Evolutionary conservation across 2,113 vertebrate species (phyloP), one percentile per base, ranked within the genome.

Genomic region (Vombatus ursinus): DNA sequence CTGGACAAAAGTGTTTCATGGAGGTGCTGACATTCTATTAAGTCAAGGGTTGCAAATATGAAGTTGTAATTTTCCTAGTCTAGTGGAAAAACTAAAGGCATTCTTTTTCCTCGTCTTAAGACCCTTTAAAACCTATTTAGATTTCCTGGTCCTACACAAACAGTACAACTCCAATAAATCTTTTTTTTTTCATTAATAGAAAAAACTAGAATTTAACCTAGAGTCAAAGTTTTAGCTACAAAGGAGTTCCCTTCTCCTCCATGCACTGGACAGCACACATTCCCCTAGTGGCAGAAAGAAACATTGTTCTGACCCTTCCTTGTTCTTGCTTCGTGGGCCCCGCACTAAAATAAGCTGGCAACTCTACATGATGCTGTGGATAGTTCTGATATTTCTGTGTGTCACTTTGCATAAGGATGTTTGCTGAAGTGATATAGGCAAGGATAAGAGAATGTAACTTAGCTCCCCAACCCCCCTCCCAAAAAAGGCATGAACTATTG

Each of bases 101-200:
- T 25, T 95, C 47, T 96, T 97, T 96, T 97, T 95, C 91, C 94
- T 96, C 57, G 96, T n/a, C 95, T 97, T 94, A 94, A 96, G 97
- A 97, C 96, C 97, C 98, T 98, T 84, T 44, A 98, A 98, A 96
- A 96, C 92, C 26, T 98, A 94, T 98, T 98, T 98, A 94, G 84
- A 61, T 97, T 98, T 98, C 97, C 98, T 97, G 91, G 96, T 98
- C 97, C 94, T 97, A 3, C 89, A 94, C 95, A 98, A 97, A 97
- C 97, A 97, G 95, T 98, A 97, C 97, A 97, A 96, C 95, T 97
- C 97, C 97, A 98, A 98, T 98, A 98, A 98, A 98, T 98, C 98
- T 98, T 68, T 84, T 92, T 77, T 84, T 77, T 77, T 77, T 77
- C 94, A 94, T 96, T 95, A 93, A 51, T n/a, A 96, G 95, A 96